Percentiles rank a stretch among this genome's conserved stretches.
These are phyloP conservation scores for Apis cerana DNA, from an alignment of 1,140 invertebrate genomes.

Conservation along the genomic window DNA sequence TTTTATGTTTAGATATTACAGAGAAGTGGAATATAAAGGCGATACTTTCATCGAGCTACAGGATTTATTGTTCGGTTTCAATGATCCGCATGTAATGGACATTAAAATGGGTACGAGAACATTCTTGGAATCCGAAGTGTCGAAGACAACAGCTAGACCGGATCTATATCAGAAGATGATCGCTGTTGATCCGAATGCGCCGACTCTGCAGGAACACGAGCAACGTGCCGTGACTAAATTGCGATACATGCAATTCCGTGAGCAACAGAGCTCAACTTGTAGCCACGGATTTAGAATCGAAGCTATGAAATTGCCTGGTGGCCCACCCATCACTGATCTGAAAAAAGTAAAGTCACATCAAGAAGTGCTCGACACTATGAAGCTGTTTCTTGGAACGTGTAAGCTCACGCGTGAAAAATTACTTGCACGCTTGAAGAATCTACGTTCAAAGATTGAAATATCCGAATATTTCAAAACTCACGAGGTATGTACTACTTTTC, in stretches of 20 bases:
- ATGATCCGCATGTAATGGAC: constrained; percentile 94
- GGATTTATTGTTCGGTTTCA: constrained; percentile 92
- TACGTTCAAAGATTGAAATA: constrained; percentile 89
- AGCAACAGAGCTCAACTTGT: constrained; percentile 95
- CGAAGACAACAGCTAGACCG: constrained; percentile 88
- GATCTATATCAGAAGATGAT: constrained; percentile 97
- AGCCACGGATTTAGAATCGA: constrained; percentile 97
- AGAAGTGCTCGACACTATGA: constrained; percentile 90
- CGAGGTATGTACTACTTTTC: constrained; percentile 85
- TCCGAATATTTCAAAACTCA: constrained; percentile 94
- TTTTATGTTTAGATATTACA: constrained; percentile 84
- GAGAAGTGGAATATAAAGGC: constrained; percentile 92
- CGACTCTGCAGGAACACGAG: constrained; percentile 90
- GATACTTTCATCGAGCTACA: constrained; percentile 95
- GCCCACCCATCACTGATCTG: constrained; percentile 88
- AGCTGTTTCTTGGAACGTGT: constrained; percentile 87
- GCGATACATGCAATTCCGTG: constrained; percentile 97
- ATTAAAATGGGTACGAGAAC: constrained; percentile 96
- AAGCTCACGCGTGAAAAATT: constrained; percentile 86
- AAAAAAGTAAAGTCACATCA: constrained; percentile 89
- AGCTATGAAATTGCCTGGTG: constrained; percentile 92
- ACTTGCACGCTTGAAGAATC: constrained; percentile 87
- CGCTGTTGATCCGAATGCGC: constrained; percentile 92
- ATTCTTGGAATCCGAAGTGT: constrained; percentile 96
- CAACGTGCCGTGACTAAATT: constrained; percentile 93